These are phyloP conservation scores for Rapana venosa DNA, from an alignment of 2,888 invertebrate genomes.

Conservation along the genomic window DNA sequence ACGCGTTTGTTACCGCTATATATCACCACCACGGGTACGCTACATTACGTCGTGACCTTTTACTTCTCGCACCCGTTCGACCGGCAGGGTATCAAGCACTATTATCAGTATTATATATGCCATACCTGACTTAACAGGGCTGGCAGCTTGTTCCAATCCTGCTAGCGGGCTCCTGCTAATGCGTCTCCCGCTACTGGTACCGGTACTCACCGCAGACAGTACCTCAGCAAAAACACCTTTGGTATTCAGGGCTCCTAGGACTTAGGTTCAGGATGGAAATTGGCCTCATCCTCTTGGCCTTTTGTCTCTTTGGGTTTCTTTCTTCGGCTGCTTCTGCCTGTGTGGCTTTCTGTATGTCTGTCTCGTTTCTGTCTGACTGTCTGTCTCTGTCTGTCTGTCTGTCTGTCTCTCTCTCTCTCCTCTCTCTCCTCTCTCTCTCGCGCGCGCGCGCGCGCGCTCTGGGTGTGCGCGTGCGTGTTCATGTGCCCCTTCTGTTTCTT, in stretches of 20 bases:
- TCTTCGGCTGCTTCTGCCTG: not conserved
- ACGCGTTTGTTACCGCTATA: too few species aligned
- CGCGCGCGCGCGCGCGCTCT: too few species aligned
- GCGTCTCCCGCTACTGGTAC: not conserved
- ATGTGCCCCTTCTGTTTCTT: too few species aligned
- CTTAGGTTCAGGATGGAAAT: not conserved
- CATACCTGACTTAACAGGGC: not conserved
- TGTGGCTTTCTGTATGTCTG: too few species aligned
- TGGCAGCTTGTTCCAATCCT: constrained; percentile 1
- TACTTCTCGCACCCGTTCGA: not conserved
- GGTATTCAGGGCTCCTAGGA: not conserved
- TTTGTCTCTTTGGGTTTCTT: not conserved
- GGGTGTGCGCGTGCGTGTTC: too few species aligned
- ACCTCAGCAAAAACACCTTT: not conserved
- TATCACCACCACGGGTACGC: too few species aligned
- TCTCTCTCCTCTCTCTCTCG: too few species aligned
- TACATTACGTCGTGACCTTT: too few species aligned
- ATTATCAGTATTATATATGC: not conserved
- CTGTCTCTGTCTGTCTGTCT: too few species aligned
- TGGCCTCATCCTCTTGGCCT: not conserved
- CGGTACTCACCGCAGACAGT: not conserved
- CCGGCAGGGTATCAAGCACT: not conserved
- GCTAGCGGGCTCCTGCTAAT: not conserved
- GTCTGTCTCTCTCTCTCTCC: too few species aligned
- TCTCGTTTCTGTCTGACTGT: too few species aligned